Conservation (phyloP, 2,888 invertebrate species). For the Odontocolon sp. region DNA sequence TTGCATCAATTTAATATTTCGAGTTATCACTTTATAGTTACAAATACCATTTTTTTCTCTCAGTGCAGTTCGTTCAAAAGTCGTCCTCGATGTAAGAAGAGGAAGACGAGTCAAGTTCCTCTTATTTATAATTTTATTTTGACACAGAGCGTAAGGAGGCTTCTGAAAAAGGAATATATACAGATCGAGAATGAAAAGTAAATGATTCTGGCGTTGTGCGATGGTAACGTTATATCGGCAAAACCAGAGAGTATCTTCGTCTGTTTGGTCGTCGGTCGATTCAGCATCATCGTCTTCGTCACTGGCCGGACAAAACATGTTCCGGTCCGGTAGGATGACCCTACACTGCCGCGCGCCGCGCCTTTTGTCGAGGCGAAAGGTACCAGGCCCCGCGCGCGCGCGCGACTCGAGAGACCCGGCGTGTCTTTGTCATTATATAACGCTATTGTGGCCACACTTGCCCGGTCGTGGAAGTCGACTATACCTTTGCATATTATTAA, state of each 20-base stretch:
- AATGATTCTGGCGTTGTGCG: background rate
- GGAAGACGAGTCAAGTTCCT: background rate
- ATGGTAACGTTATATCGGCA: conserved; percentile 25
- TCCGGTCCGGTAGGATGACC: conserved; percentile 81
- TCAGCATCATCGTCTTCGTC: conserved; percentile 29
- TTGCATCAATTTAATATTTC: no score
- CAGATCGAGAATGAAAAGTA: background rate
- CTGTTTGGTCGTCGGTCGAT: conserved; percentile 9
- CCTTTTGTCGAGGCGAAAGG: conserved; percentile 81
- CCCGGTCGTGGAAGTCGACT: conserved; percentile 74
- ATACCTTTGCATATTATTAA: conserved; percentile 80
- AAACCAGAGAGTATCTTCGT: conserved; percentile 8
- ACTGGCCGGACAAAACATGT: conserved; percentile 79
- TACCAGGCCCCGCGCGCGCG: conserved; percentile 65
- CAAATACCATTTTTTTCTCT: no score
- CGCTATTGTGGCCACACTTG: conserved; percentile 81
- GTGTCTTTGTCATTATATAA: conserved; percentile 81
- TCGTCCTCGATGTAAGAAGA: no score
- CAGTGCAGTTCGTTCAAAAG: conserved; percentile 35
- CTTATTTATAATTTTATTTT: conserved; percentile 44
- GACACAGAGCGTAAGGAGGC: conserved; percentile 34
- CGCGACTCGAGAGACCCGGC: conserved; percentile 68
- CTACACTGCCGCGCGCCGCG: conserved; percentile 74
- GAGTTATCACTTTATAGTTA: no score
- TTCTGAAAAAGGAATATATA: conserved; percentile 4